Percentiles rank a stretch among this genome's conserved stretches.
phyloP scores from a whole-genome alignment of 2,888 invertebrate species.

The Leucophora obtusa region DNA sequence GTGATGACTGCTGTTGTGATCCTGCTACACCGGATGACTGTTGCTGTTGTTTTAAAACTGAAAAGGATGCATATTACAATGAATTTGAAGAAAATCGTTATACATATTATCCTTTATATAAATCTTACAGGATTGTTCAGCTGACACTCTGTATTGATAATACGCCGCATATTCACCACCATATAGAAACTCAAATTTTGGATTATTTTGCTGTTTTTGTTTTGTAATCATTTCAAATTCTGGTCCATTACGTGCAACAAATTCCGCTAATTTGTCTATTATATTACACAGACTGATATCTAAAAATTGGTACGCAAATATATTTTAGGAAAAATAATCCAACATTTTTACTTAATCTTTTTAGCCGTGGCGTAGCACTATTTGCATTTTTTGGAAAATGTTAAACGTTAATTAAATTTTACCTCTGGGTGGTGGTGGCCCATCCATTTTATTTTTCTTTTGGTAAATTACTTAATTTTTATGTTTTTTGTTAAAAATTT shows the following conservation, averaged over 20 bases:
- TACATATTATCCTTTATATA: no score
- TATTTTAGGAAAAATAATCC: no score
- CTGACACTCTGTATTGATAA: constrained; percentile 96
- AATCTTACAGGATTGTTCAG: constrained; percentile 96
- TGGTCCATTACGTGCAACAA: constrained; percentile 99
- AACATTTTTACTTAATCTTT: not conserved
- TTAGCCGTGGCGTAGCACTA: constrained; percentile 16
- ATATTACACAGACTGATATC: constrained; percentile 97
- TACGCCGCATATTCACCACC: constrained; percentile 97
- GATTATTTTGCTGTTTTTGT: constrained; percentile 98
- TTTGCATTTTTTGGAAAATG: not conserved
- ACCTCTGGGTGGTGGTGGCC: constrained; percentile 66
- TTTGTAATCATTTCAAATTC: constrained; percentile 99
- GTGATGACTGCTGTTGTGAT: constrained; percentile 61
- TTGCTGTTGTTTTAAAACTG: constrained; percentile 86
- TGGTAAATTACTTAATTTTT: not conserved
- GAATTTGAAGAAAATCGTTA: not conserved
- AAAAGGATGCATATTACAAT: constrained; percentile 68
- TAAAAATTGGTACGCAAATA: constrained; percentile 61
- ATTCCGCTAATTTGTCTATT: constrained; percentile 98
- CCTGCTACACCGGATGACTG: constrained; percentile 67
- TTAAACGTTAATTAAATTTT: constrained; percentile 9
- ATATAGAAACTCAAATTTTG: constrained; percentile 97
- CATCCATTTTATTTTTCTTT: constrained; percentile 63
- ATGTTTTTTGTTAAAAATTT: constrained; percentile 8